These are phyloP conservation scores for Tribolium castaneum DNA, from an alignment of 1,140 invertebrate species.

Conservation along the genomic window DNA sequence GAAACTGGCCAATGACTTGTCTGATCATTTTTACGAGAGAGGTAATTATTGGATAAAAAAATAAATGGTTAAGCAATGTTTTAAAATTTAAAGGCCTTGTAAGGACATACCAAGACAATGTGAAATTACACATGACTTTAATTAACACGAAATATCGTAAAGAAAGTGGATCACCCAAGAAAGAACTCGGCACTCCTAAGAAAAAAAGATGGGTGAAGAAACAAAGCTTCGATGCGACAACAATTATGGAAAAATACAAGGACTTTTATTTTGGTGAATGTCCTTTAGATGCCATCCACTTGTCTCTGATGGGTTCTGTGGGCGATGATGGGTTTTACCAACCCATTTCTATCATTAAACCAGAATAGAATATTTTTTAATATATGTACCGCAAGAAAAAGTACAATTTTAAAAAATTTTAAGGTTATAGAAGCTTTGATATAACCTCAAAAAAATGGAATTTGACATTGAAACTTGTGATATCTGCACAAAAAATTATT, in stretches of 20 bases:
- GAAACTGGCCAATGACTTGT: slow-evolving; percentile 62
- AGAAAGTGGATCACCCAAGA: slow-evolving; percentile 40
- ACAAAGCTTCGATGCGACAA: slow-evolving; percentile 64
- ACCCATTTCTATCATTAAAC: slow-evolving; percentile 62
- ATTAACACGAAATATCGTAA: slow-evolving; percentile 66
- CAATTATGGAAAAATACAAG: slow-evolving; percentile 64
- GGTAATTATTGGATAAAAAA: slow-evolving; percentile 55
- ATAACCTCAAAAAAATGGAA: slow-evolving; percentile 44
- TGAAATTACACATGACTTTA: slow-evolving; percentile 65
- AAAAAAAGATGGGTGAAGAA: slow-evolving; percentile 45
- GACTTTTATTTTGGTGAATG: slow-evolving; percentile 66
- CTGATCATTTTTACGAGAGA: slow-evolving; percentile 65
- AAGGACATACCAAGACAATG: slow-evolving; percentile 61
- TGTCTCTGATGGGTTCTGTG: slow-evolving; percentile 63
- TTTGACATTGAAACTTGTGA: slow-evolving; percentile 43
- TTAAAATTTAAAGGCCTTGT: slow-evolving; percentile 62
- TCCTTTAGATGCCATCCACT: slow-evolving; percentile 63
- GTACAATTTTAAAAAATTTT: not conserved
- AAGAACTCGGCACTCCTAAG: slow-evolving; percentile 17
- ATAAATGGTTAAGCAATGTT: not conserved
- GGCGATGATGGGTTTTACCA: slow-evolving; percentile 66
- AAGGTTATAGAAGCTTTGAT: not conserved
- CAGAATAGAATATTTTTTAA: slow-evolving; percentile 13
- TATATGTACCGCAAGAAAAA: not conserved
- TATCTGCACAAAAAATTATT: slow-evolving; percentile 1